Evolutionary conservation across 2,113 vertebrate species (phyloP), one percentile per base, ranked within the genome.

Genomic region (Rhagologus leucostigma): DNA sequence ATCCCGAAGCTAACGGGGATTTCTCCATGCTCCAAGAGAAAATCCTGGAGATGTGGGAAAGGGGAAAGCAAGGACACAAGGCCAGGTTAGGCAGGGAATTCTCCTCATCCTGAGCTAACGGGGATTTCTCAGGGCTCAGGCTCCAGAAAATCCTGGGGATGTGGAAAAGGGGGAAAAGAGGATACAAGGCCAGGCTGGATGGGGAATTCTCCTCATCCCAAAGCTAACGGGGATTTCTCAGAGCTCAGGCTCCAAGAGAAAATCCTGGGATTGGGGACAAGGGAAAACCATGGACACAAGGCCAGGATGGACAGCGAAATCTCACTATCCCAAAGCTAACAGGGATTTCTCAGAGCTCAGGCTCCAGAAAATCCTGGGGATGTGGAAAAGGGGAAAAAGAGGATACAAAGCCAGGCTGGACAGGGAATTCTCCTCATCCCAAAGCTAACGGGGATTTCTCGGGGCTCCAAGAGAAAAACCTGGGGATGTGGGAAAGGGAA

Each of bases 41-140:
- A 32, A 30, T 0, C 7, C 16, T 14, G 12, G 16, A 33, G 12
- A n/a, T 6, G 16, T 6, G 37, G 22, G n/a, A 1, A 18, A 53
- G 3, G 29, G 6, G 5, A 39, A 41, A 7, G 4, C 6, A 7
- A 3, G n/a, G n/a, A 69, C 2, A 15, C n/a, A 13, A 7, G 4
- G 27, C 11, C 23, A 27, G 16, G 64, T 0, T 67, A 44, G 32
- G 26, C 1, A 23, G 37, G 50, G 50, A 42, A 33, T 55, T 33
- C 11, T 32, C 29, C 15, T 3, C 16, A 73, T 56, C 39, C 52
- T 13, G n/a, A n/a, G 11, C 0, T 27, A n/a, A 42, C 0, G 12
- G 7, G 70, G 32, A 55, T 55, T 13, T 55, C 32, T 55, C 53
- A 53, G 29, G 3, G 27, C 13, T 49, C 47, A 13, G 22, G 47